These are phyloP conservation scores for Paracanthobrama guichenoti DNA, from an alignment of 2,113 vertebrate species.

Conservation along the genomic window DNA sequence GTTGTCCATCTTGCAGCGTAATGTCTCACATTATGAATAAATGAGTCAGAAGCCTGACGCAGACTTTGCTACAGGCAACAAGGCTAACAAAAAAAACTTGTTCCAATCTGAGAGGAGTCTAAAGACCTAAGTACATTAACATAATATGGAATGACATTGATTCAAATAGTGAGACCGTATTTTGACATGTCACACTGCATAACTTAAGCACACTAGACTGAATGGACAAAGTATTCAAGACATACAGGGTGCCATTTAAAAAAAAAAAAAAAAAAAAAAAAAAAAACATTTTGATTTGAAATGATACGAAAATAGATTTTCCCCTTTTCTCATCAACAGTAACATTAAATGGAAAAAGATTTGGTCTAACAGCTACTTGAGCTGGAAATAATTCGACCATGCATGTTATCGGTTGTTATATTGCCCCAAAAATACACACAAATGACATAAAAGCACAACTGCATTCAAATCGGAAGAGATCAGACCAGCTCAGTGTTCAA, in stretches of 20 bases:
- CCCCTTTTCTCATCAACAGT: neutral
- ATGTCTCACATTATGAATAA: slow-evolving; percentile 1
- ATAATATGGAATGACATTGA: neutral
- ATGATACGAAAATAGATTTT: too few relatives aligned
- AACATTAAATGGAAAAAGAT: neutral
- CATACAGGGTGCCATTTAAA: too few relatives aligned
- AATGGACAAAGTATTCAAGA: too few relatives aligned
- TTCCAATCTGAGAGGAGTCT: neutral
- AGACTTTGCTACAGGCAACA: neutral
- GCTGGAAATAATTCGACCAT: too few relatives aligned
- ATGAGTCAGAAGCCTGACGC: neutral
- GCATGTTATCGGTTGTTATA: neutral
- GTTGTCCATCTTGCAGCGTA: neutral
- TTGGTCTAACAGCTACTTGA: too few relatives aligned
- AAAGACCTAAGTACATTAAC: neutral
- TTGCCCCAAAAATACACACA: neutral
- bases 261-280: too few relatives aligned
- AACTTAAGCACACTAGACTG: too few relatives aligned
- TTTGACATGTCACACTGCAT: too few relatives aligned
- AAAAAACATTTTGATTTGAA: too few relatives aligned
- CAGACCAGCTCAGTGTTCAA: neutral
- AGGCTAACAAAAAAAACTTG: neutral
- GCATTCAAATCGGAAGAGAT: neutral
- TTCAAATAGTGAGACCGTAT: neutral
- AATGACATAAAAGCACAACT: neutral